These are phyloP conservation scores for Emmelina monodactyla DNA, from an alignment of 2,888 invertebrate species.

Conservation along the genomic window DNA sequence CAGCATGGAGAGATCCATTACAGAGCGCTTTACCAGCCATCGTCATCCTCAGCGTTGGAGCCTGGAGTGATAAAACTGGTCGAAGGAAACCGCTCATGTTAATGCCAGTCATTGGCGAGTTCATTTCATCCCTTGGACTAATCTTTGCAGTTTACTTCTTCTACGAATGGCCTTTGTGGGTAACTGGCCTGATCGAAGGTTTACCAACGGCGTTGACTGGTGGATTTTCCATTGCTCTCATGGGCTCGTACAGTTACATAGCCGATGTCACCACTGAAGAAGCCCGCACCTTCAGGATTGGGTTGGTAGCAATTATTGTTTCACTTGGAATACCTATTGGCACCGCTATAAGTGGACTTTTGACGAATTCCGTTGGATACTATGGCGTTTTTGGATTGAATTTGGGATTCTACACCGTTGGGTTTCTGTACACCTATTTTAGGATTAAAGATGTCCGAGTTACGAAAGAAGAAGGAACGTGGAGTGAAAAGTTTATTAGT, in stretches of 20 bases:
- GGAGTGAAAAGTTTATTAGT: constrained; percentile 23
- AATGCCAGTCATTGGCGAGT: constrained; percentile 62
- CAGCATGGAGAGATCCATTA: constrained; percentile 60
- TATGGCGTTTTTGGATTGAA: constrained; percentile 48
- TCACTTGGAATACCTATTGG: constrained; percentile 59
- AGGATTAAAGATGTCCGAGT: constrained; percentile 41
- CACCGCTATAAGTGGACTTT: constrained; percentile 55
- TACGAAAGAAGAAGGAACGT: constrained; percentile 28
- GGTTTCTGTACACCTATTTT: constrained; percentile 37
- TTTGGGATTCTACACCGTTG: constrained; percentile 32
- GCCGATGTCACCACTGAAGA: constrained; percentile 67
- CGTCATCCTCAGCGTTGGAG: constrained; percentile 66
- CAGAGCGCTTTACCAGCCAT: constrained; percentile 64
- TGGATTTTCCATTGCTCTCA: constrained; percentile 61
- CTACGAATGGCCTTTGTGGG: constrained; percentile 62
- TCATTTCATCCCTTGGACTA: constrained; percentile 55
- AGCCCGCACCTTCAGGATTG: constrained; percentile 68
- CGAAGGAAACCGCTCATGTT: constrained; percentile 66
- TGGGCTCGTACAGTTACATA: constrained; percentile 68
- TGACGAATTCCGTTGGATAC: constrained; percentile 49
- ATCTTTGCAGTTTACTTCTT: constrained; percentile 62
- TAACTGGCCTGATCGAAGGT: constrained; percentile 59
- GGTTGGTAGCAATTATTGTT: constrained; percentile 62
- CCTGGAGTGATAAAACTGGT: constrained; percentile 69
- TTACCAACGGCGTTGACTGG: constrained; percentile 66